Percentiles rank a stretch among this genome's conserved stretches.
Evolutionary conservation across 2,888 invertebrate genomes (phyloP).

Genomic region (Mellilla xanthometata): DNA sequence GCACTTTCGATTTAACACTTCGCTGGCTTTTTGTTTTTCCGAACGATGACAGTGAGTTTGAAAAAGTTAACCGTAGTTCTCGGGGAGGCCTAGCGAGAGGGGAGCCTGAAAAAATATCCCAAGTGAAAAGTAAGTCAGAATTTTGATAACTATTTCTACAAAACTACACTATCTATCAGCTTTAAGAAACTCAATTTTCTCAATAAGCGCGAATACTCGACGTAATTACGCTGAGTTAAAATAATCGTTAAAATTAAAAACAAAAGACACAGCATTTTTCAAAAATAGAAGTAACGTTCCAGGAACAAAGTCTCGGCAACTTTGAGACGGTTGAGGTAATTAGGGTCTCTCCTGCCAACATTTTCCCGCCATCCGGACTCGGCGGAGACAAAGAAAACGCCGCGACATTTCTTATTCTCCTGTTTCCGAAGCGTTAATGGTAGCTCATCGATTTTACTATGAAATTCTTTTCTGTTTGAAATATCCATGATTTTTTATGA

Average conservation of each 20-base stretch:
- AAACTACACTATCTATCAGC: not conserved
- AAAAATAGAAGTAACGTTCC: no score
- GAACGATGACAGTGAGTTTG: slow-evolving; percentile 17
- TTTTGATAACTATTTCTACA: slow-evolving; percentile 4
- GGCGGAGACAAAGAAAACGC: slow-evolving; percentile 25
- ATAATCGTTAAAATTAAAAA: no score
- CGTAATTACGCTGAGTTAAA: no score
- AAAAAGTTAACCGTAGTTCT: slow-evolving; percentile 18
- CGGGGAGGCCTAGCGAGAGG: slow-evolving; percentile 11
- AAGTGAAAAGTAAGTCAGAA: slow-evolving; percentile 18
- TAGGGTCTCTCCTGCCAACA: slow-evolving; percentile 5
- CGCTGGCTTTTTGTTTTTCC: slow-evolving; percentile 19
- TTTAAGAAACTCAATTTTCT: not conserved
- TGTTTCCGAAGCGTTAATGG: slow-evolving; percentile 25
- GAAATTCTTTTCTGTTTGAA: not conserved
- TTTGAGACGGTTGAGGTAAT: slow-evolving; percentile 3
- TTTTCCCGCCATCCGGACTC: slow-evolving; percentile 19
- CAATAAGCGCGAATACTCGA: no score
- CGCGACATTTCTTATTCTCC: slow-evolving; percentile 10
- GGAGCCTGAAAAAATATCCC: slow-evolving; percentile 15
- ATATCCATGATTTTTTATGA: no score
- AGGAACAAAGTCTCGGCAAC: no score
- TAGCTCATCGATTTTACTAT: not conserved
- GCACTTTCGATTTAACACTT: slow-evolving; percentile 21
- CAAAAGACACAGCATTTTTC: no score